Evolutionary conservation across 2,113 vertebrate genomes (phyloP).

Genomic region (Percina caprodes): DNA sequence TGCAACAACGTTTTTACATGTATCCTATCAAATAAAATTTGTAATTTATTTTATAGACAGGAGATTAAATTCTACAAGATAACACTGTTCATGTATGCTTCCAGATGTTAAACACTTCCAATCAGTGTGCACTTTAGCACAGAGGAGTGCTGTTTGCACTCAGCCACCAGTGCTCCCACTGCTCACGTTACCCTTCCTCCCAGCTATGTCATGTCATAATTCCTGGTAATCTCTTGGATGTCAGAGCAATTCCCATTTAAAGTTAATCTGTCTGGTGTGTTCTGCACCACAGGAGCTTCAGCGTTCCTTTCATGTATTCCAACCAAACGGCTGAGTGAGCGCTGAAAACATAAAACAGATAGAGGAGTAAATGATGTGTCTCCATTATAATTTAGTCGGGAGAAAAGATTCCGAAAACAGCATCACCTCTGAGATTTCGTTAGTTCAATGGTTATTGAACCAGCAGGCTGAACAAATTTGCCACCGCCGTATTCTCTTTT

Average conservation of each 20-base stretch:
- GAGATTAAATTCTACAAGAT: background rate
- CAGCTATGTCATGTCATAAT: conserved; percentile 30
- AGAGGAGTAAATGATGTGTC: conserved; percentile 59
- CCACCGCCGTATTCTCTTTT: background rate
- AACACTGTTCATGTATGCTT: background rate
- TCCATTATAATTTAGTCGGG: conserved; percentile 45
- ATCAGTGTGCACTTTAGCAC: background rate
- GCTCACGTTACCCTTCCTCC: background rate
- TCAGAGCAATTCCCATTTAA: conserved; percentile 50
- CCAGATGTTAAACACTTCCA: background rate
- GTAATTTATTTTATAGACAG: background rate
- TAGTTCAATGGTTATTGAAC: background rate
- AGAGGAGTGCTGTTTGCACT: conserved; percentile 4
- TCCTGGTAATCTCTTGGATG: conserved; percentile 50
- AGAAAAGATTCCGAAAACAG: conserved; percentile 32
- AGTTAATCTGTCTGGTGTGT: conserved; percentile 61
- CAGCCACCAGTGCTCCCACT: background rate
- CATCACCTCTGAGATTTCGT: conserved; percentile 9
- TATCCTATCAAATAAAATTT: background rate
- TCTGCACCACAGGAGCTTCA: conserved; percentile 23
- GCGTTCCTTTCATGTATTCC: conserved; percentile 46
- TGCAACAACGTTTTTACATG: background rate
- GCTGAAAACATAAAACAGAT: conserved; percentile 49
- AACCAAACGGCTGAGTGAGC: conserved; percentile 44
- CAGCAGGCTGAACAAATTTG: background rate